Evolutionary conservation across 2,797 vertebrate genomes (phyloP), one percentile per base, ranked within the genome.

Genomic region (Trematomus bernacchii): DNA sequence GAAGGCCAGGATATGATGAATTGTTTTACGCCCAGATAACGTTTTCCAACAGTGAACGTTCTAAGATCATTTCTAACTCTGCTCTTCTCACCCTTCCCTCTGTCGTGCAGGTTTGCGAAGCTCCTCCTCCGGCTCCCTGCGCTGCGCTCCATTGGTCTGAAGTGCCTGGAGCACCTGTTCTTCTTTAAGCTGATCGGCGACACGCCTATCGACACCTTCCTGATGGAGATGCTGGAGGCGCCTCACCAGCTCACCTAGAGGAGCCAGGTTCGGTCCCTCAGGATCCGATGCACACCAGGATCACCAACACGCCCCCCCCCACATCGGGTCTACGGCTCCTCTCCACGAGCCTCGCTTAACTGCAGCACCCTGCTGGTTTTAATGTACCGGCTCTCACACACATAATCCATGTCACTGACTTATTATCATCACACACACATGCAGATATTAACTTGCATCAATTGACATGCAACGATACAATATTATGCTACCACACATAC

Each of bases 181-280:
- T 98, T 98, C 93, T 98, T 98, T 87, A 98, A 98, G 91, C 96
- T 98, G 83, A 98, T 98, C 5, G 97, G 97, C 0, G 97, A 98
- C 92, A 98, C 97, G 40, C 97, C 97, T 78, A 98, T 98, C 1
- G 97, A 98, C 94, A 98, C 97, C 85, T 98, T 98, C 91, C 95
- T 98, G 77, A 97, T 97, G 97, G 97, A 98, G 93, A 97, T 98
- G 97, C 95, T 97, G 0, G 97, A 97, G 92, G 97, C 97, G 6
- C 97, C 97, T 46, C 97, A 97, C 91, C 96, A 97, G 93, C 94
- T 97, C 79, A 96, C 96, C 83, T 96, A 95, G 88, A 80, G 63
- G 69, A 73, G 78, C 68, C 64, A 10, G 70, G 73, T 57, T 48
- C 46, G 63, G 80, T 76, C 78, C 68, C 63, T 83, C 80, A 53